phyloP scores from a whole-genome alignment of 1,140 invertebrate species.

The Ceratitis capitata region DNA sequence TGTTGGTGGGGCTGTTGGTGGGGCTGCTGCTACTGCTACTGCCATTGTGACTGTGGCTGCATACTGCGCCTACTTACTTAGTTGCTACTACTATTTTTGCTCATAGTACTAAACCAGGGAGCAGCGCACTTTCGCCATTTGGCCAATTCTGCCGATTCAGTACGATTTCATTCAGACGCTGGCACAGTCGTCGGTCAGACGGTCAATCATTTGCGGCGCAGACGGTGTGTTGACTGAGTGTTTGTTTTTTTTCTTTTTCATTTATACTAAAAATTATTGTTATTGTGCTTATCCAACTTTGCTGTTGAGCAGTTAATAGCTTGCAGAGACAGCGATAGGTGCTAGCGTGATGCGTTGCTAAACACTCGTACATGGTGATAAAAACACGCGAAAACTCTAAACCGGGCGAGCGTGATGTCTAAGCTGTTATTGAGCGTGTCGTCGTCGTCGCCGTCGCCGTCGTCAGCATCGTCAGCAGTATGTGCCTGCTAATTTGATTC shows the following conservation, averaged over 20 bases:
- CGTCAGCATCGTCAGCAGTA: neutral
- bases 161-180: conserved; percentile 39
- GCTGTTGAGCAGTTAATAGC: neutral
- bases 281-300: neutral
- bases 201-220: conserved; percentile 10
- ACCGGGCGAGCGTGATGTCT: conserved; percentile 5
- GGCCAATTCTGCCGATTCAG: conserved; percentile 32
- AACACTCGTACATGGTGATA: neutral
- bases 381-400: neutral
- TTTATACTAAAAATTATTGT: too few relatives aligned
- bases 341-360: neutral
- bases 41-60: neutral
- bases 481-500: neutral
- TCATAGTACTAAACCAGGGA: neutral
- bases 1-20: neutral
- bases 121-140: conserved; percentile 26
- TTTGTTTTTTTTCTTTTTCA: too few relatives aligned
- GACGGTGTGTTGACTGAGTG: conserved; percentile 26
- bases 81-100: conserved; percentile 24
- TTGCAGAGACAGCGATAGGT: too few relatives aligned
- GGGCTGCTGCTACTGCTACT: neutral
- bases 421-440: neutral
- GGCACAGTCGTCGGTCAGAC: conserved; percentile 35
- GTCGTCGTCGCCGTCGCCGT: too few relatives aligned
- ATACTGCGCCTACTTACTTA: conserved; percentile 11